Evolutionary conservation across 2,113 vertebrate species (phyloP), one percentile per base, ranked within the genome.

Genomic region (Zeus faber): DNA sequence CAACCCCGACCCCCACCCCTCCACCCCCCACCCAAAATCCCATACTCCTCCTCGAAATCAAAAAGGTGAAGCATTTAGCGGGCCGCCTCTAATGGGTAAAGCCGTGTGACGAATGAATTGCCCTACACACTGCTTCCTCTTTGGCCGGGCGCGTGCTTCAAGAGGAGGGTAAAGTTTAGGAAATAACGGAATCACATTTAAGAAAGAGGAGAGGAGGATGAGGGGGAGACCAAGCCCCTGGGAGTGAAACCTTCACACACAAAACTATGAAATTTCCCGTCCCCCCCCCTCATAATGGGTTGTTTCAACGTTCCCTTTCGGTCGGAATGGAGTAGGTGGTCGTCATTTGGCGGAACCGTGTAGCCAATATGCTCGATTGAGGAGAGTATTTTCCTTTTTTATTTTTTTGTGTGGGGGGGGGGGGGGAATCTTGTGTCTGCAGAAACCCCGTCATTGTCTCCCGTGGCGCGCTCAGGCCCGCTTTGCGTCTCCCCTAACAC

Each of bases 51-150:
- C 79, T 82, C 75, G 31, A 81, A 87, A 88, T 85, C 84, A 77
- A 80, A 86, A 86, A 89, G 86, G 87, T 89, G 85, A 89, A 82
- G 85, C 70, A 64, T 84, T 85, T 81, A 78, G 80, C 67, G 68
- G 78, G 82, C 79, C 60, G 65, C 77, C 66, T 76, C 67, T 87
- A 87, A 87, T 81, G 74, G 80, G 58, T 74, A 78, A 88, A 88
- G 74, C 81, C 5, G 81, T 74, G 86, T 83, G 83, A 88, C 84
- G 74, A 85, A 88, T 86, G 79, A 76, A 74, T 81, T 79, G 84
- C 77, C 79, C 80, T 81, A 74, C 78, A 81, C 80, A 75, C 73
- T 77, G 68, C 61, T 56, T 72, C 49, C 46, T 43, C 64, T 29
- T 4, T 29, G 27, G 4, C 4, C 9, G 27, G 4, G 27, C 9